These are phyloP conservation scores for Enteromius unitaeniatus DNA, from an alignment of 2,797 vertebrate genomes.

Conservation along the genomic window DNA sequence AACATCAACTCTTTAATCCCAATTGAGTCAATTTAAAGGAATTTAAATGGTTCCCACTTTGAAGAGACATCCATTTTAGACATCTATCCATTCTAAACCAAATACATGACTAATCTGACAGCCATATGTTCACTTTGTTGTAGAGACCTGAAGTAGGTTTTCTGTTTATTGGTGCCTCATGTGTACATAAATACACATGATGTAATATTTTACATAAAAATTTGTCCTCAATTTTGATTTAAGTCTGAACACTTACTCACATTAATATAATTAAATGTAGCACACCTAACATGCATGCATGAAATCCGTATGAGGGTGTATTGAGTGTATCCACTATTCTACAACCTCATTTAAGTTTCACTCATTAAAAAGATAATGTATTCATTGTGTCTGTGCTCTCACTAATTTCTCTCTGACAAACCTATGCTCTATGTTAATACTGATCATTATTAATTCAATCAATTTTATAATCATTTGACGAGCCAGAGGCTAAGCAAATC, in stretches of 20 bases:
- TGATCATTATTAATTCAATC: conserved; percentile 82
- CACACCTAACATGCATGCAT: neutral
- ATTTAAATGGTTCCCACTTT: conserved; percentile 31
- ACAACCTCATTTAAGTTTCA: conserved; percentile 54
- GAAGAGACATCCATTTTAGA: conserved; percentile 35
- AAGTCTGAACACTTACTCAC: too few species aligned
- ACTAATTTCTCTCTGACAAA: conserved; percentile 65
- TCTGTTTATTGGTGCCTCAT: neutral
- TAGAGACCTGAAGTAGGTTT: neutral
- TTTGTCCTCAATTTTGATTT: too few species aligned
- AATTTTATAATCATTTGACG: conserved; percentile 80
- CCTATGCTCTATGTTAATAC: conserved; percentile 71
- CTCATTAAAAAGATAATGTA: conserved; percentile 65
- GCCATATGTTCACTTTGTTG: conserved; percentile 21
- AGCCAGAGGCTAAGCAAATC: conserved; percentile 79
- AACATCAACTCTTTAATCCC: conserved; percentile 35
- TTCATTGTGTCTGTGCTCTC: conserved; percentile 64
- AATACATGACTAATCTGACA: conserved; percentile 26
- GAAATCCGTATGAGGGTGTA: neutral
- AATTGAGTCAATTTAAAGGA: conserved; percentile 25
- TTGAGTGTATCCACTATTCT: conserved; percentile 4
- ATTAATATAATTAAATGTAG: neutral
- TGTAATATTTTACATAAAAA: too few species aligned
- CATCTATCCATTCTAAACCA: conserved; percentile 29
- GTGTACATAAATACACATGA: too few species aligned